Evolutionary conservation across 2,888 invertebrate genomes (phyloP), one percentile per base, ranked within the genome.

Genomic region (Onchidella celtica): DNA sequence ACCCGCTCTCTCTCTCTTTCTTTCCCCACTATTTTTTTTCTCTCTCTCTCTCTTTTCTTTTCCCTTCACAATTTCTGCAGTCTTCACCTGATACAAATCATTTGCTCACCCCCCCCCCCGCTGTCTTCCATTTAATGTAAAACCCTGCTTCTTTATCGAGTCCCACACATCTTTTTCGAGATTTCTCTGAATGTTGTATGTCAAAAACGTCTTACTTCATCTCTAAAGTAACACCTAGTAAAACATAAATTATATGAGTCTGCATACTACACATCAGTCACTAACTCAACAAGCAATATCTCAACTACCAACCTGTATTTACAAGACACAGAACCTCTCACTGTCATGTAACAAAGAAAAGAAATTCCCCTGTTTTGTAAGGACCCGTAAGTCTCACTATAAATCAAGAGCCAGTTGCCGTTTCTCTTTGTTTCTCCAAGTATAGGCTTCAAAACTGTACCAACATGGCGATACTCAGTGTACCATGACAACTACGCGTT

Each of bases 1-100:
- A 27, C 55, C 32, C 68, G 34, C 69, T n/a, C 47, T 77, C 69
- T 77, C 47, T 55, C 47, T 77, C 69, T 77, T 65, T 65, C 47
- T 47, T 47, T 11, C 17, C 47, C 17, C 17, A 47, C 17, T 47
- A 6, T 47, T 47, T 47, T 17, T 61, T 70, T 65, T 3, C 40
- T 40, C 17, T 47, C 47, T 47, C 17, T 17, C 47, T 47, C 47
- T 47, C 17, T 17, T 47, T 47, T 17, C 17, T 47, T 47, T 17
- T 47, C 6, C 6, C 47, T 11, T 17, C 47, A 11, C 9, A 6
- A 6, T 47, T 17, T 59, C 65, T 66, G n/a, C 65, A 38, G 34
- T 47, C 36, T 65, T 65, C 40, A n/a, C 40, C 36, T n/a, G n/a
- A n/a, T n/a, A n/a, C n/a, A n/a, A n/a, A n/a, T n/a, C n/a, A n/a